These are phyloP conservation scores for Drosophila subpulchrella DNA, from an alignment of 1,140 invertebrate genomes.

Conservation along the genomic window DNA sequence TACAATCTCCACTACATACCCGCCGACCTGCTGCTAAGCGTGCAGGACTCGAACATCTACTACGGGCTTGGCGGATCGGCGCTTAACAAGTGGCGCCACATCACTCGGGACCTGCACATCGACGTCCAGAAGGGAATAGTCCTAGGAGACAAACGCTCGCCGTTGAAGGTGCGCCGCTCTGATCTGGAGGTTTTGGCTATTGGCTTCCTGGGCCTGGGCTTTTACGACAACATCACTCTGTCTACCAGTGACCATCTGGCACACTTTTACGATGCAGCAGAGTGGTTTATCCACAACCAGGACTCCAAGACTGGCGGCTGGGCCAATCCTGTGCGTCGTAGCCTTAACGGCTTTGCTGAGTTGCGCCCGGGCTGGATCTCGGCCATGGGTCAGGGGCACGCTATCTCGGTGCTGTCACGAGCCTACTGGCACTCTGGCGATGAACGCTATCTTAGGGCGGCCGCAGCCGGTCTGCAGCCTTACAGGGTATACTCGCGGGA, in stretches of 20 bases:
- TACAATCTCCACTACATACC: slow-evolving; percentile 94
- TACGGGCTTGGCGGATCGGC: slow-evolving; percentile 92
- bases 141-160: slow-evolving; percentile 87
- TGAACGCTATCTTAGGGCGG: slow-evolving; percentile 91
- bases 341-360: slow-evolving; percentile 91
- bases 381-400: slow-evolving; percentile 99
- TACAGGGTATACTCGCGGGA: slow-evolving; percentile 89
- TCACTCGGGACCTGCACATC: slow-evolving; percentile 95
- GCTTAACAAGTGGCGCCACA: slow-evolving; percentile 89
- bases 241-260: slow-evolving; percentile 93
- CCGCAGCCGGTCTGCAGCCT: slow-evolving; percentile 91
- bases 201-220: slow-evolving; percentile 88
- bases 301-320: slow-evolving; percentile 93
- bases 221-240: slow-evolving; percentile 92
- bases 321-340: slow-evolving; percentile 93
- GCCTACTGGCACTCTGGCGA: slow-evolving; percentile 94
- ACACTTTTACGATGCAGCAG: slow-evolving; percentile 96
- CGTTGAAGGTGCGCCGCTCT: slow-evolving; percentile 88
- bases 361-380: slow-evolving; percentile 97
- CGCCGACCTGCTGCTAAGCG: slow-evolving; percentile 89
- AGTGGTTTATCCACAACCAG: slow-evolving; percentile 97
- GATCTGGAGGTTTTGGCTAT: slow-evolving; percentile 88
- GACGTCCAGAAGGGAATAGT: slow-evolving; percentile 95
- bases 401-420: slow-evolving; percentile 95
- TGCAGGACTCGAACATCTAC: slow-evolving; percentile 92